A percentile compares a stretch with the other conserved stretches of the same genome.
These are phyloP conservation scores for Alviniconcha marisindica DNA, from an alignment of 1,140 invertebrate species.

Conservation along the genomic window DNA sequence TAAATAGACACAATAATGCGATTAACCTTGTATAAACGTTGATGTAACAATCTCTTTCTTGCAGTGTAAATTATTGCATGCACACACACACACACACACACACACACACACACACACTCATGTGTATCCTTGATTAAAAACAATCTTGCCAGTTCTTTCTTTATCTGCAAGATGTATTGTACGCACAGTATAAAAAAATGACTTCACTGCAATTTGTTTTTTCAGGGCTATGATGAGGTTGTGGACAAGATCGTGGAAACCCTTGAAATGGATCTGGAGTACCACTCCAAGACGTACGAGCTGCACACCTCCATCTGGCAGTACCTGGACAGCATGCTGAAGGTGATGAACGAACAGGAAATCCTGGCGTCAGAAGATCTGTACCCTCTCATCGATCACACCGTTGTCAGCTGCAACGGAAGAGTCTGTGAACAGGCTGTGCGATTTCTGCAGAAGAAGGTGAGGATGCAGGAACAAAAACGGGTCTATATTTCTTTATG, in stretches of 20 bases:
- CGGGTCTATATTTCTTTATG: too few relatives aligned
- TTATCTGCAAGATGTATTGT: too few relatives aligned
- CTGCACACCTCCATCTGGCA: slow-evolving; percentile 16
- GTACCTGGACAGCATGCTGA: slow-evolving; percentile 33
- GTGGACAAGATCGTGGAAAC: slow-evolving; percentile 40
- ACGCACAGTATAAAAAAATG: too few relatives aligned
- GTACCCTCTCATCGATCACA: slow-evolving; percentile 10
- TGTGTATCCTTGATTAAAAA: too few relatives aligned
- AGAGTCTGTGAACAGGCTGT: slow-evolving; percentile 37
- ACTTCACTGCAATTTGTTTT: too few relatives aligned
- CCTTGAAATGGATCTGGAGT: slow-evolving; percentile 37
- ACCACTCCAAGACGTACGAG: slow-evolving; percentile 39
- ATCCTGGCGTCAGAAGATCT: slow-evolving; percentile 34
- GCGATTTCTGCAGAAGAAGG: slow-evolving; percentile 42
- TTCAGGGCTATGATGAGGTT: slow-evolving; percentile 48
- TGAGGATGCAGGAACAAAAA: slow-evolving; percentile 15
- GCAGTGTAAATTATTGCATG: too few relatives aligned
- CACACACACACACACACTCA: too few relatives aligned
- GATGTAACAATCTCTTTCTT: too few relatives aligned
- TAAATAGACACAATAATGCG: too few relatives aligned
- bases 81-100: too few relatives aligned
- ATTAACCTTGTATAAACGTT: too few relatives aligned
- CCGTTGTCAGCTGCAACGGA: slow-evolving; percentile 12
- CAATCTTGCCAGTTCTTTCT: too few relatives aligned
- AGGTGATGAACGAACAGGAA: slow-evolving; percentile 17